Conservation (phyloP, 2,113 vertebrate genomes). For the Rhynchomys soricoides region DNA sequence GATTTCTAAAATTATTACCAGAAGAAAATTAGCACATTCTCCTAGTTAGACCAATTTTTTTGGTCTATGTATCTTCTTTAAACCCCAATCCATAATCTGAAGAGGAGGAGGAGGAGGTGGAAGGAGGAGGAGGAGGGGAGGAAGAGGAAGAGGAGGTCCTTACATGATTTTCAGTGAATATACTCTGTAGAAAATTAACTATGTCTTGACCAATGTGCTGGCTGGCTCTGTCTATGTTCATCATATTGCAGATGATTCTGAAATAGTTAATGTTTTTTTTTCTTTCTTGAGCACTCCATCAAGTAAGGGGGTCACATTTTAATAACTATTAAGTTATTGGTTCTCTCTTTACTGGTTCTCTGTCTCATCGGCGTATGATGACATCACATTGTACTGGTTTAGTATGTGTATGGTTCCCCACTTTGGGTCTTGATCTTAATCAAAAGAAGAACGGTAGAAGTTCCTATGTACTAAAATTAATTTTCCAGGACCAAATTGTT, state of each 20-base stretch:
- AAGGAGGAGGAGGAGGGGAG: neutral
- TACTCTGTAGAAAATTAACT: neutral
- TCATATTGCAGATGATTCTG: neutral
- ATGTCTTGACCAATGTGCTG: neutral
- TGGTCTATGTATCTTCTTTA: conserved; percentile 24
- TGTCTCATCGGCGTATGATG: neutral
- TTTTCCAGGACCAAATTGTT: neutral
- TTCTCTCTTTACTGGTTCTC: conserved; percentile 13
- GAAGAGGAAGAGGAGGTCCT: neutral
- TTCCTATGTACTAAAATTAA: neutral
- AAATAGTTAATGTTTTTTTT: neutral
- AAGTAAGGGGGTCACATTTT: neutral
- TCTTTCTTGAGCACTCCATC: neutral
- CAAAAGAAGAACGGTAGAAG: neutral
- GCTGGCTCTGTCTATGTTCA: neutral
- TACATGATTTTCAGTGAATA: neutral
- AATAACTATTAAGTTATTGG: neutral
- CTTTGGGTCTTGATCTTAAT: neutral
- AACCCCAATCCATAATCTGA: neutral
- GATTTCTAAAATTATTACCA: conserved; percentile 70
- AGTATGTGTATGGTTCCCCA: neutral
- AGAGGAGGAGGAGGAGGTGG: neutral
- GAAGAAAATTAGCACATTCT: conserved; percentile 67
- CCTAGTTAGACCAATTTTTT: conserved; percentile 47
- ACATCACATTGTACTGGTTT: neutral